Evolutionary conservation across 2,888 invertebrate genomes (phyloP), one percentile per base, ranked within the genome.

Genomic region (Drosophila emarginata): DNA sequence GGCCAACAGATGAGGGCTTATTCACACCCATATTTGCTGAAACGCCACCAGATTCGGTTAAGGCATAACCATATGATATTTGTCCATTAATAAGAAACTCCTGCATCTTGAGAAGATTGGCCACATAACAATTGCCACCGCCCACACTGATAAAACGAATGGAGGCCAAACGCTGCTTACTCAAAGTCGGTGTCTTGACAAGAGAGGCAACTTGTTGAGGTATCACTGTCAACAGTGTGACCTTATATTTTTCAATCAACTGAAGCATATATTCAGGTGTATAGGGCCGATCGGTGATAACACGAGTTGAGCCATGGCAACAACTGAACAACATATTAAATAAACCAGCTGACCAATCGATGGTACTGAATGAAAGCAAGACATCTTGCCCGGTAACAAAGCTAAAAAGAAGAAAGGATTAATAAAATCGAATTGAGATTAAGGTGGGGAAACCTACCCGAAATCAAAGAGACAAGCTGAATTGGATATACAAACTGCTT

Each of bases 401-500:
- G 32, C 90, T 90, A n/a, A 0, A 37, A 53, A 57, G 4, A 2
- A 4, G 21, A 4, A 37, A 7, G 2, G 5, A 7, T 26, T 12
- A n/a, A 15, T 9, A 15, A 18, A 36, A 5, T 18, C 11, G 5
- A 4, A 2, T 6, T 7, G 12, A 9, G 9, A 32, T 32, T 32
- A 26, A 6, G 53, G 9, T 61, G 37, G 40, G 6, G 11, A 32
- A 21, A 9, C 64, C 64, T 77, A 89, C 89, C 89, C 89, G 66
- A 81, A 89, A 63, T 89, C 90, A 36, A 89, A 89, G 0, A 89
- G 85, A 6, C 90, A 89, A 15, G 89, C 76, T 0, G 87, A 77
- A 60, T 90, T 89, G 1, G 90, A 87, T n/a, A 90, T 82, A 62
- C 87, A 88, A 5, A 91, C 89, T 5, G 87, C 85, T 66, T 91